Conservation (phyloP, 1,140 invertebrate species). For the Trichomalopsis sarcophagae region DNA sequence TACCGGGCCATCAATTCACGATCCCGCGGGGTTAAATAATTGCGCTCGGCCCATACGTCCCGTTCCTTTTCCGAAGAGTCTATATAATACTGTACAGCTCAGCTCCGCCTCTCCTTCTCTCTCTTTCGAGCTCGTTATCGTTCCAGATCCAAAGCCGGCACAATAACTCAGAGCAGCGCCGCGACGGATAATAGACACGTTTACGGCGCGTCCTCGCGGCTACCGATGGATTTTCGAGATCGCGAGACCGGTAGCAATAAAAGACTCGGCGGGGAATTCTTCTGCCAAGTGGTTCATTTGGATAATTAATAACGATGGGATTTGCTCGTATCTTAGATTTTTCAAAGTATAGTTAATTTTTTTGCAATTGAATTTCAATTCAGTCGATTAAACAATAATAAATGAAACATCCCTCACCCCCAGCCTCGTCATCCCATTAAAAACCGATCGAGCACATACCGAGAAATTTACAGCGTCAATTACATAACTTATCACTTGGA, state of each 20-base stretch:
- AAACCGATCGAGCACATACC: too few species aligned
- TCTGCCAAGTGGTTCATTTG: neutral
- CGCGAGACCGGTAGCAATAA: neutral
- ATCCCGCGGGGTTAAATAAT: neutral
- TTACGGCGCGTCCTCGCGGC: neutral
- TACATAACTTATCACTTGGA: too few species aligned
- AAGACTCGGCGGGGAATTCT: neutral
- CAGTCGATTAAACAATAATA: too few species aligned
- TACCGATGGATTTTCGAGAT: neutral
- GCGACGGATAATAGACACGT: conserved; percentile 3
- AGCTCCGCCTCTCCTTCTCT: neutral
- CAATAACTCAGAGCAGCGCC: neutral
- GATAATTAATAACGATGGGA: too few species aligned
- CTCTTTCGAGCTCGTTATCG: neutral
- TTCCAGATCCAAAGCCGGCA: neutral
- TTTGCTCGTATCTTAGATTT: too few species aligned
- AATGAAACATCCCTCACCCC: too few species aligned
- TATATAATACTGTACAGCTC: neutral
- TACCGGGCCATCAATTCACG: neutral
- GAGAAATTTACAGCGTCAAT: too few species aligned
- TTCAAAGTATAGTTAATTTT: too few species aligned
- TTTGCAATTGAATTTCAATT: too few species aligned
- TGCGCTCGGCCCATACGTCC: neutral
- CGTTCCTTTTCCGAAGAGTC: neutral
- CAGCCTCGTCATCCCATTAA: too few species aligned